Conservation (phyloP, 2,113 vertebrate genomes). For the Pipa parva region DNA sequence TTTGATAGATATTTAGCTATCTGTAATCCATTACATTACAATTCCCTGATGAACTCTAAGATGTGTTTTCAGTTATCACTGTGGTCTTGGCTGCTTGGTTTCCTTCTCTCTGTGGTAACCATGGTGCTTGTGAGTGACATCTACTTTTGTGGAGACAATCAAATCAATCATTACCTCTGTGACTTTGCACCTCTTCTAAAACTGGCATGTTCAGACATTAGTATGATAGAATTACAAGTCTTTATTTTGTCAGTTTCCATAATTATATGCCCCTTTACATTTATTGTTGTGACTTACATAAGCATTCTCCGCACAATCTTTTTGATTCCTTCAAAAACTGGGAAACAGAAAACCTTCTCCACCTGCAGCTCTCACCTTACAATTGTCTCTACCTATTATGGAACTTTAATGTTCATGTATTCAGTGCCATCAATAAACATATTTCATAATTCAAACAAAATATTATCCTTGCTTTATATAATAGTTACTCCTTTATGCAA, state of each 20-base stretch:
- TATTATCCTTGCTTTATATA: constrained; percentile 41
- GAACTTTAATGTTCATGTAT: constrained; percentile 45
- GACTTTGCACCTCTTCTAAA: constrained; percentile 45
- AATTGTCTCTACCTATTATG: constrained; percentile 44
- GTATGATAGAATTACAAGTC: constrained; percentile 34
- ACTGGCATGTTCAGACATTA: constrained; percentile 45
- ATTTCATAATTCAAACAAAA: constrained; percentile 21
- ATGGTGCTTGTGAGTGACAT: constrained; percentile 46
- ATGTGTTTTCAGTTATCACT: constrained; percentile 31
- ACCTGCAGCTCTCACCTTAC: constrained; percentile 46
- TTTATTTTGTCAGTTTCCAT: constrained; percentile 31
- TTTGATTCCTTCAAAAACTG: constrained; percentile 36
- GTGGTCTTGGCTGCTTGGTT: constrained; percentile 48
- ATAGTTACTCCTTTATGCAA: constrained; percentile 45
- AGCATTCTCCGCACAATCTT: constrained; percentile 29
- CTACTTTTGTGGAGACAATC: constrained; percentile 50
- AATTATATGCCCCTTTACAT: constrained; percentile 41
- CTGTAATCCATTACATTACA: constrained; percentile 43
- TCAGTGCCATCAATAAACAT: constrained; percentile 25
- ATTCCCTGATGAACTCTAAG: constrained; percentile 21
- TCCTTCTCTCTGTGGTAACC: constrained; percentile 46
- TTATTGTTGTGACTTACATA: constrained; percentile 43
- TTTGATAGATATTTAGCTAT: constrained; percentile 49
- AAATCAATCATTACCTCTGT: constrained; percentile 20
- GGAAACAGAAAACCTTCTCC: constrained; percentile 44